Conservation (phyloP, 2,888 invertebrate genomes). For the Philereme transversata region DNA sequence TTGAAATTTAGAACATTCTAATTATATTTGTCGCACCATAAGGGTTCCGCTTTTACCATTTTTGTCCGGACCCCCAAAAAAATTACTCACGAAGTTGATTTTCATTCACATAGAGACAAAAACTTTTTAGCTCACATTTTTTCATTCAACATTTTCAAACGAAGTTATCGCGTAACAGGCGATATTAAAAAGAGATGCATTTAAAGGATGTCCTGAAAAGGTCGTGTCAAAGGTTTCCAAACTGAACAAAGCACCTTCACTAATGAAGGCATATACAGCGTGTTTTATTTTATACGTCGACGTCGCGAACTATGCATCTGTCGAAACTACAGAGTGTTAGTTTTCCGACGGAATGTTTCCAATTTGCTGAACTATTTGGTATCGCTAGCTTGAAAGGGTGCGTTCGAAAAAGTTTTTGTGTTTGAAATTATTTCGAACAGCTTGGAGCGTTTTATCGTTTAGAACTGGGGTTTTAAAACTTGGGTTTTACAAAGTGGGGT, state of each 20-base stretch:
- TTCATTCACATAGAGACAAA: no score
- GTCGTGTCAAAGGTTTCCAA: slow-evolving; percentile 29
- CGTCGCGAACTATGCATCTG: slow-evolving; percentile 34
- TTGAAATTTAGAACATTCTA: no score
- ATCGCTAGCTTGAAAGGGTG: slow-evolving; percentile 21
- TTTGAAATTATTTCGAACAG: slow-evolving; percentile 25
- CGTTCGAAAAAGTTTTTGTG: slow-evolving; percentile 28
- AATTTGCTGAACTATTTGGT: slow-evolving; percentile 41
- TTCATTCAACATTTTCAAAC: not conserved
- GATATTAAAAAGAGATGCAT: slow-evolving; percentile 1
- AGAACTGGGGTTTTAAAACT: not conserved
- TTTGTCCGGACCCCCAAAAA: no score
- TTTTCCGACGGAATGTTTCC: slow-evolving; percentile 42
- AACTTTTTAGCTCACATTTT: not conserved
- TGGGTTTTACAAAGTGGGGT: no score
- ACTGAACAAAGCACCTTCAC: slow-evolving; percentile 38
- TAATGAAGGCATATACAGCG: slow-evolving; percentile 40
- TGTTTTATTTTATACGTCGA: slow-evolving; percentile 31
- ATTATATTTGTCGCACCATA: no score
- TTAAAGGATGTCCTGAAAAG: slow-evolving; percentile 30
- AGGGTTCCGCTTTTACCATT: no score
- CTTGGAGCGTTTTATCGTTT: slow-evolving; percentile 11
- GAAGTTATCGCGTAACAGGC: not conserved
- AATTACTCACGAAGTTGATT: no score
- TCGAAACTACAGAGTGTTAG: slow-evolving; percentile 37